Percentiles rank a stretch among this genome's conserved stretches.
phyloP scores from a whole-genome alignment of 2,888 invertebrate species.

The Harpalus rubripes region DNA sequence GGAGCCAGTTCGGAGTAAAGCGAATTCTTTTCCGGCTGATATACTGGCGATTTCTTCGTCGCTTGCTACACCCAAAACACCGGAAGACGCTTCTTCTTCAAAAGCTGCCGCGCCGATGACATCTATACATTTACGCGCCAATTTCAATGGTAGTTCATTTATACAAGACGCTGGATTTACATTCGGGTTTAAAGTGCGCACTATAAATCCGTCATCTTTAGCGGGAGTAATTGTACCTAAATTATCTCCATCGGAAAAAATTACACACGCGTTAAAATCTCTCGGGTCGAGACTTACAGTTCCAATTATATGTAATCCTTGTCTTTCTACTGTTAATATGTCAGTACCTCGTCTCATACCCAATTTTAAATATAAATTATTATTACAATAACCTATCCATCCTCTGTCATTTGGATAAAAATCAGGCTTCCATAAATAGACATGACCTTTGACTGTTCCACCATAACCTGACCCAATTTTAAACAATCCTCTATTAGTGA shows the following conservation, averaged over 20 bases:
- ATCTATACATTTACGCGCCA: conserved; percentile 89
- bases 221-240: conserved; percentile 89
- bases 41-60: conserved; percentile 91
- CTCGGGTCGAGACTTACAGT: conserved; percentile 76
- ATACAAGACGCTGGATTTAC: conserved; percentile 80
- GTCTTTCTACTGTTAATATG: conserved; percentile 80
- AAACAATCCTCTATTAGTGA: conserved; percentile 89
- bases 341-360: conserved; percentile 79
- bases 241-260: conserved; percentile 89
- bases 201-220: conserved; percentile 90
- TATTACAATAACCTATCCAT: conserved; percentile 92
- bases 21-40: conserved; percentile 94
- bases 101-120: conserved; percentile 86
- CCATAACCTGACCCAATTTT: conserved; percentile 98
- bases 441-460: conserved; percentile 94
- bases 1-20: conserved; percentile 88
- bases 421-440: conserved; percentile 91
- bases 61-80: conserved; percentile 68
- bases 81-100: conserved; percentile 82
- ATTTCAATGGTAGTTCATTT: conserved; percentile 85
- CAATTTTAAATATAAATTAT: conserved; percentile 88
- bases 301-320: conserved; percentile 78
- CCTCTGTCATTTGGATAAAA: conserved; percentile 90
- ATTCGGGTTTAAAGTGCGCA: conserved; percentile 84
- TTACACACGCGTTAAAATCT: conserved; percentile 79